Base-by-base conservation (phyloP, 2,888 invertebrate genomes). In the Stictocephala bisonia region DNA sequence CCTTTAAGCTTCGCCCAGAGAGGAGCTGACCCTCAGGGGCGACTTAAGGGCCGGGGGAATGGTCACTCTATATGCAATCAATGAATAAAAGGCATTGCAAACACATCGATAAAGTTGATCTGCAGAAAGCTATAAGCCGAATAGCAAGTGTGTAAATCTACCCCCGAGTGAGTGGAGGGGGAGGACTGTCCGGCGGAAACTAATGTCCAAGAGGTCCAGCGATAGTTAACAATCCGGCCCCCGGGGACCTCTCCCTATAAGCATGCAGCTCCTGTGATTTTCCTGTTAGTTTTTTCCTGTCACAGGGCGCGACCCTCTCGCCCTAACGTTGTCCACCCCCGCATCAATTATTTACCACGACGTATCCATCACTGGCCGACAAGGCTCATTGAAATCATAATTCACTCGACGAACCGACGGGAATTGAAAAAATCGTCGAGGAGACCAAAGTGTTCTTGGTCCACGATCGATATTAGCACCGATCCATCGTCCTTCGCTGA, bases 61-160 rank as follows among this genome's bases (percentile, higher is more conserved):
- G 64, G 41, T 64, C 64, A 64, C 40, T 60, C 60, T n/a, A n/a
- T n/a, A n/a, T 64, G 35, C 64, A 64, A 64, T 64, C 40, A 64
- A 64, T 64, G 35, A 64, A 44, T 31, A 18, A 22, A 51, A 7
- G 41, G 41, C 44, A 64, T 64, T 18, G 64, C 64, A 64, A 64
- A 64, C 64, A 64, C 64, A 64, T 64, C 64, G 40, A 64, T 64
- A 64, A 64, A 64, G 15, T 29, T 24, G 29, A n/a, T n/a, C 31
- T 29, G 29, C 27, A 27, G 50, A 51, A 27, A n/a, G n/a, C n/a
- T n/a, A n/a, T n/a, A n/a, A n/a, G n/a, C n/a, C n/a, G n/a, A n/a
- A n/a, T n/a, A n/a, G n/a, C n/a, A n/a, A n/a, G n/a, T n/a, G 7
- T 50, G 18, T 44, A n/a, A n/a, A n/a, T n/a, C 6, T 11, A 22